Evolutionary conservation across 2,797 vertebrate species (phyloP).

Genomic region (Syndactyla subalaris): DNA sequence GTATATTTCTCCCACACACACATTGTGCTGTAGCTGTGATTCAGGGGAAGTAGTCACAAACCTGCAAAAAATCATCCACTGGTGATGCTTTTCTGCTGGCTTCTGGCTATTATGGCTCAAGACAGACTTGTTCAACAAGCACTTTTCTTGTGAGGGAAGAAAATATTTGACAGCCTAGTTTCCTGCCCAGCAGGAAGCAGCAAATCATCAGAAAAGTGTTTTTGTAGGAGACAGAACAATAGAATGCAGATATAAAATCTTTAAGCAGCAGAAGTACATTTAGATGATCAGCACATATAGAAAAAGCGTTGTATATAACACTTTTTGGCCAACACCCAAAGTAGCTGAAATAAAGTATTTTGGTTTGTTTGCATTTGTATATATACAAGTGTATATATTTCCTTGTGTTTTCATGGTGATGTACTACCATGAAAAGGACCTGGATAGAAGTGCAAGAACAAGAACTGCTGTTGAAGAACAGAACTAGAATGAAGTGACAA

Average conservation of each 20-base stretch:
- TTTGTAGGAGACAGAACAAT: background rate
- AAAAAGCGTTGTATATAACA: background rate
- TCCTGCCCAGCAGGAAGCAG: background rate
- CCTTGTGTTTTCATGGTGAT: background rate
- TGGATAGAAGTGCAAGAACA: background rate
- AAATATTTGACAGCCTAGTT: background rate
- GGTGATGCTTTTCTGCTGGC: background rate
- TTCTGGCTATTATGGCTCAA: background rate
- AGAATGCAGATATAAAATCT: background rate
- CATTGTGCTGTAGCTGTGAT: accelerated
- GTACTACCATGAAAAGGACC: background rate
- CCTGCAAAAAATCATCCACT: background rate
- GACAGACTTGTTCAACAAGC: background rate
- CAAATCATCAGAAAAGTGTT: background rate
- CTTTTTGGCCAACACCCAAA: background rate
- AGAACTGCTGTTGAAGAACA: background rate
- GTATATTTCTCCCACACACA: background rate
- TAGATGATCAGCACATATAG: background rate
- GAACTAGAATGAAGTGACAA: background rate
- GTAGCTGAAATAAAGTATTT: background rate
- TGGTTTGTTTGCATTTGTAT: background rate
- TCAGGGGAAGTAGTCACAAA: background rate
- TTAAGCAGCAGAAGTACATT: background rate
- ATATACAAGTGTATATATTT: background rate
- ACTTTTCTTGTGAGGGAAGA: background rate